Base-by-base conservation (phyloP, 2,113 vertebrate species). In the Melanerpes aurifrons region DNA sequence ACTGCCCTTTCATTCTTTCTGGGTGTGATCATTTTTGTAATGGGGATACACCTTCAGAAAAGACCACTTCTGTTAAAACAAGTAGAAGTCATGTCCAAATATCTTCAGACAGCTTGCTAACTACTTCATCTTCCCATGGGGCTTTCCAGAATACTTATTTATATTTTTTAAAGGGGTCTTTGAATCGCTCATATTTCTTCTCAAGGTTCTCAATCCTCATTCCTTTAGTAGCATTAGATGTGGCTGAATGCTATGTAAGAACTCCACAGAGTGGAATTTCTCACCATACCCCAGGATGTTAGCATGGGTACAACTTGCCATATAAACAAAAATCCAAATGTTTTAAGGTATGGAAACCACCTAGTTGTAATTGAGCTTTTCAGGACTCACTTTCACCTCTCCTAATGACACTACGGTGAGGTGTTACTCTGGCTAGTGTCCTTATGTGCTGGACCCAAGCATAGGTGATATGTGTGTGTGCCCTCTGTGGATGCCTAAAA, bases 381-480 rank as follows among this genome's bases (percentile, higher is more conserved):
- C 15, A 10, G 28, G 35, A 28, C 43, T 62, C 9, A 0, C 16
- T 82, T 57, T 14, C 24, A n/a, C 31, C 40, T 80, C 53, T 80
- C 19, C 10, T 3, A 1, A 4, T 35, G 48, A 29, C 1, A 1
- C 15, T 53, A 58, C 20, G 58, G 15, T 58, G 73, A 62, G 59
- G 17, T 19, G 16, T 10, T 67, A 4, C 26, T 28, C 32, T 26
- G 18, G 14, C 37, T 9, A 4, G 11, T 50, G 26, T 61, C 22
- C 21, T 32, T 31, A 64, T 1, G 2, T 3, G 5, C 40, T 31
- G 40, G 62, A 53, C 31, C 24, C 40, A 20, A 71, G 21, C 0
- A 1, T 24, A 21, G 63, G n/a, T 71, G 53, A 6, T 57, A 29
- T 37, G 10, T 0, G 0, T 71, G 26, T 86, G 45, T 79, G 32